Percentiles rank a stretch among this genome's conserved stretches.
phyloP scores from a whole-genome alignment of 2,888 invertebrate species.

The Campoletis raptor region DNA sequence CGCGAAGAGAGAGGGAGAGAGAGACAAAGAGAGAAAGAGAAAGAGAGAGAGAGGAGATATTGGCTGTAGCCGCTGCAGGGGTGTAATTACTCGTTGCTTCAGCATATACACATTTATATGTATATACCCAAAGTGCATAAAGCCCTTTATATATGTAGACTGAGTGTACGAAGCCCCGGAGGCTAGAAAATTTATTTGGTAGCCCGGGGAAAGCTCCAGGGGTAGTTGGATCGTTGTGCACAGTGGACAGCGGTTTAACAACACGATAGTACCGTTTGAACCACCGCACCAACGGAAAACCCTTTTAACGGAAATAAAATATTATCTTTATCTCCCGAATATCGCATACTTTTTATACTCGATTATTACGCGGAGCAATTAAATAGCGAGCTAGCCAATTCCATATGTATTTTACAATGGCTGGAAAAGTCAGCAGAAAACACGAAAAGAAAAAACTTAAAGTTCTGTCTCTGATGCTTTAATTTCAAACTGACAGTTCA shows the following conservation, averaged over 20 bases:
- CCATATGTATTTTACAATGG: neutral
- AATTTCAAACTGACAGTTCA: neutral
- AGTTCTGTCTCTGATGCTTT: neutral
- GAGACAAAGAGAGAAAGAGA: slow-evolving; percentile 1
- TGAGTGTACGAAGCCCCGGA: slow-evolving; percentile 47
- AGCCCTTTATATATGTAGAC: neutral
- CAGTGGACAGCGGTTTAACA: slow-evolving; percentile 47
- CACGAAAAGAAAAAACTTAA: neutral
- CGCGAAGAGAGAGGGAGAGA: slow-evolving; percentile 25
- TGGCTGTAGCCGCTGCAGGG: slow-evolving; percentile 30
- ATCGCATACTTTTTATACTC: slow-evolving; percentile 13
- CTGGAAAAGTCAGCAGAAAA: neutral
- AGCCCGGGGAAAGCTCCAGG: slow-evolving; percentile 58
- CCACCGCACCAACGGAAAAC: slow-evolving; percentile 35
- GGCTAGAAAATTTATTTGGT: slow-evolving; percentile 67
- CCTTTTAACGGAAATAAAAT: slow-evolving; percentile 60
- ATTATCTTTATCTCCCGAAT: slow-evolving; percentile 39
- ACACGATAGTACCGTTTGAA: slow-evolving; percentile 45
- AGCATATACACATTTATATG: slow-evolving; percentile 31
- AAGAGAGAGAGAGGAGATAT: slow-evolving; percentile 36
- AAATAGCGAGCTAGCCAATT: neutral
- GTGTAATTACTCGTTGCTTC: slow-evolving; percentile 64
- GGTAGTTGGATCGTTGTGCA: slow-evolving; percentile 39
- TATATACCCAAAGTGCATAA: slow-evolving; percentile 30
- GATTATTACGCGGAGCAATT: slow-evolving; percentile 34